Base-by-base conservation (phyloP, 2,113 vertebrate genomes). In the Odocoileus hemionus region DNA sequence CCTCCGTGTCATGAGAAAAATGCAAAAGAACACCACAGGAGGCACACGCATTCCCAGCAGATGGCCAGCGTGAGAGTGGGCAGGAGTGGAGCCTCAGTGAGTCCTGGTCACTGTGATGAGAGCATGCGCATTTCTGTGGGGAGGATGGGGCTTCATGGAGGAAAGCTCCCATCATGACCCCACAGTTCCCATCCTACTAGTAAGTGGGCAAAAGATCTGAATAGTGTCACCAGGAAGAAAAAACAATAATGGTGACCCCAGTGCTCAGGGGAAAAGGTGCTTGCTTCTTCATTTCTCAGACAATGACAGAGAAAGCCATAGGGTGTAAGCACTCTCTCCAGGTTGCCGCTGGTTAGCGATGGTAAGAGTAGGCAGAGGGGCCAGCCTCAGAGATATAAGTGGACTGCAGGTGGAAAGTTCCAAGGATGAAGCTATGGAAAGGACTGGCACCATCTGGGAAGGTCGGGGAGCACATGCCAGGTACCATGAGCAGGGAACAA, bases 401-500 rank as follows among this genome's bases (percentile, higher is more conserved):
- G 12, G 47, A 28, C 1, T 52, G 25, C 36, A 21, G n/a, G n/a
- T 50, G 33, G 8, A 36, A 28, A 16, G n/a, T 39, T 19, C 58
- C n/a, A 13, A 9, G 16, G 2, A 7, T 21, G 50, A 26, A 1
- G 15, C 3, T 10, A 14, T 33, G 54, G 8, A 50, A 19, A 50
- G 28, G n/a, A 54, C 16, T 8, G 33, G 25, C 16, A 1, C 0
- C 10, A 13, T 3, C 14, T 39, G 25, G 47, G 33, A 36, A 7
- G 57, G 6, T 14, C 8, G 45, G 58, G 16, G 57, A 64, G 11
- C 36, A 8, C 16, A 19, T 0, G 8, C 4, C 52, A 43, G 54
- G 39, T 17, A 25, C 74, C n/a, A 17, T 57, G 54, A 36, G 54
- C 54, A 84, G 23, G 21, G 54, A 36, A 5, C 50, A 80, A 5